A percentile compares a stretch with the other conserved stretches of the same genome.
Evolutionary conservation across 2,797 vertebrate species (phyloP).

Genomic region (Bryconaethiops microstoma): DNA sequence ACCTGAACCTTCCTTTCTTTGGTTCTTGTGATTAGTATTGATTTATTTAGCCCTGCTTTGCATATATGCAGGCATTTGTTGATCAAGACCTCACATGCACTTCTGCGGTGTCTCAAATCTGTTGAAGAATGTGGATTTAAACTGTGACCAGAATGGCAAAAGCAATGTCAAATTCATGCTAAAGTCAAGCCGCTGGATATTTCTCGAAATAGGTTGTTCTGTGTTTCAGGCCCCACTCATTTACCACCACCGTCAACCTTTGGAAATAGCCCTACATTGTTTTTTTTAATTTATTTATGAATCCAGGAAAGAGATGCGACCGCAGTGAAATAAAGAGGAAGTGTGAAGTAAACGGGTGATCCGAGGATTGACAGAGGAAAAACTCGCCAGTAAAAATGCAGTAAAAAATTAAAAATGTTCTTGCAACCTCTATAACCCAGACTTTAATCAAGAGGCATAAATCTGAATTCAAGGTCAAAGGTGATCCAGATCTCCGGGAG

Average conservation of each 20-base stretch:
- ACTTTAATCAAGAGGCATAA: conserved; percentile 14
- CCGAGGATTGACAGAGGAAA: background rate
- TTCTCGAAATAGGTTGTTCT: background rate
- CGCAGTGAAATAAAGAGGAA: background rate
- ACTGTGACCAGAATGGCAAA: too few relatives aligned
- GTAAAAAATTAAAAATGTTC: conserved; percentile 24
- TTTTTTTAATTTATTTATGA: background rate
- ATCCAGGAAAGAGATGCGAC: background rate
- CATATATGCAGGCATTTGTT: background rate
- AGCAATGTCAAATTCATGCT: too few relatives aligned
- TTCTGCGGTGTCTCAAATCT: background rate
- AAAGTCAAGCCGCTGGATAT: background rate
- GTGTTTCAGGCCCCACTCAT: background rate
- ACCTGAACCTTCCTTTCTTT: background rate
- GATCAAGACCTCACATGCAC: background rate
- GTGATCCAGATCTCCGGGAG: background rate
- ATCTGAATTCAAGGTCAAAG: background rate
- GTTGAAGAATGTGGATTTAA: too few relatives aligned
- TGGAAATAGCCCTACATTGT: background rate
- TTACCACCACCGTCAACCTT: background rate
- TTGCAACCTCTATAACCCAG: conserved; percentile 2
- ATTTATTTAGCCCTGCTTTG: background rate
- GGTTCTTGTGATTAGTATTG: background rate
- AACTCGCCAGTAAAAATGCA: background rate
- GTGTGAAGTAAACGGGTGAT: background rate